Percentiles rank a stretch among this genome's conserved stretches.
These are phyloP conservation scores for Polyommatus icarus DNA, from an alignment of 2,888 invertebrate species.

Conservation along the genomic window DNA sequence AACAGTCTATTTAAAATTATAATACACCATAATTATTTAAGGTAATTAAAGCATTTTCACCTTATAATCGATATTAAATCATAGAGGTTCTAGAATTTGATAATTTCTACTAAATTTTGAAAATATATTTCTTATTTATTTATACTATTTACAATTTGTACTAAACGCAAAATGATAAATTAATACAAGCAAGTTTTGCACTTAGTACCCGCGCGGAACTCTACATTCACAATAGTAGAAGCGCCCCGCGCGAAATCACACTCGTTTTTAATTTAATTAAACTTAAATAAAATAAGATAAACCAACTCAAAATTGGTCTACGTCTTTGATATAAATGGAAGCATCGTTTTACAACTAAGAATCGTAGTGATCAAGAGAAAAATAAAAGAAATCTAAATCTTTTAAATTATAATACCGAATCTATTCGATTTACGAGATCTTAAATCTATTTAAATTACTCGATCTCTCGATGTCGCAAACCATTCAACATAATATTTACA, in stretches of 20 bases:
- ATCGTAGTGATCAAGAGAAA: constrained; percentile 51
- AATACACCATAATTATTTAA: constrained; percentile 76
- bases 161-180: constrained; percentile 68
- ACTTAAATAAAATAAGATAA: constrained; percentile 70
- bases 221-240: constrained; percentile 56
- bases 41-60: constrained; percentile 81
- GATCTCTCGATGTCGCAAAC: constrained; percentile 51
- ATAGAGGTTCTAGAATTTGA: constrained; percentile 69
- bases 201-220: constrained; percentile 61
- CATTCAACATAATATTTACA: constrained; percentile 74
- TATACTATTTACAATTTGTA: constrained; percentile 73
- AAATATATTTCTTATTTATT: constrained; percentile 50
- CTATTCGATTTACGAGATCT: constrained; percentile 30
- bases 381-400: constrained; percentile 41
- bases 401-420: constrained; percentile 43
- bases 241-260: constrained; percentile 78
- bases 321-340: constrained; percentile 81
- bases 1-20: constrained; percentile 80
- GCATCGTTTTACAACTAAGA: constrained; percentile 77
- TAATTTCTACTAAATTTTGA: constrained; percentile 66
- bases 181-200: constrained; percentile 66
- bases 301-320: constrained; percentile 75
- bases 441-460: constrained; percentile 29
- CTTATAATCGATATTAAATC: constrained; percentile 78
- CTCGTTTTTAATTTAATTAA: constrained; percentile 63